Base-by-base conservation (phyloP, 2,797 vertebrate genomes). In the Pseudotriccus pelzelni region DNA sequence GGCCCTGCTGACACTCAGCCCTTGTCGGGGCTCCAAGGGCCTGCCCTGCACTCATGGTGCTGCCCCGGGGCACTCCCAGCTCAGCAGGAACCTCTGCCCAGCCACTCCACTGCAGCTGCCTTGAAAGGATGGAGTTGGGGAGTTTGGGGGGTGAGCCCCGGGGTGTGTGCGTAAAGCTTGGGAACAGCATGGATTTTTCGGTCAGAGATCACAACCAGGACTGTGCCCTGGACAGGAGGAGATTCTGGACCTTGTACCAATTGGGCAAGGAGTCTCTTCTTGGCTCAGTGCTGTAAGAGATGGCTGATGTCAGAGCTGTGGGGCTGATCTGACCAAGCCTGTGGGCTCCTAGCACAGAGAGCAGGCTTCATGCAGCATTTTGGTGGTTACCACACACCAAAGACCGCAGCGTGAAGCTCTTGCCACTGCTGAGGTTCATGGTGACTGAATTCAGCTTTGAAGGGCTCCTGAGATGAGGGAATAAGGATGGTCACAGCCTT, bases 1-100 rank as follows among this genome's bases (percentile, higher is more conserved):
- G 32, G 56, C 72, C 81, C 89, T 52, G 81, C 86, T 93, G 89
- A 62, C 59, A 62, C 39, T 15, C 59, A 22, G 59, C 59, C 59
- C 39, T 62, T 30, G 20, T 39, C 9, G 6, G 28, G 36, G 10
- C 78, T 55, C 79, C 18, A 14, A 1, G 2, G 7, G 62, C 7
- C 0, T 43, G 44, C 30, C 63, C 84, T 14, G 49, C 17, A 20
- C 30, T 80, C 34, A 7, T 0, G 0, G 14, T 24, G n/a, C 10
- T 12, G 52, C 66, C 24, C 73, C 0, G 0, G 59, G 89, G 53
- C 28, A 3, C 9, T 88, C 30, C 32, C 44, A 75, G 64, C 80
- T 21, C 84, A 20, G 52, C 7, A 0, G 69, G 39, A 16, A 5
- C 28, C 14, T 32, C 56, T 46, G 34, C 44, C 64, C 6, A 8